A percentile compares a stretch with the other conserved stretches of the same genome.
Evolutionary conservation across 2,888 invertebrate genomes (phyloP).

Genomic region (Tiliacea citrago): DNA sequence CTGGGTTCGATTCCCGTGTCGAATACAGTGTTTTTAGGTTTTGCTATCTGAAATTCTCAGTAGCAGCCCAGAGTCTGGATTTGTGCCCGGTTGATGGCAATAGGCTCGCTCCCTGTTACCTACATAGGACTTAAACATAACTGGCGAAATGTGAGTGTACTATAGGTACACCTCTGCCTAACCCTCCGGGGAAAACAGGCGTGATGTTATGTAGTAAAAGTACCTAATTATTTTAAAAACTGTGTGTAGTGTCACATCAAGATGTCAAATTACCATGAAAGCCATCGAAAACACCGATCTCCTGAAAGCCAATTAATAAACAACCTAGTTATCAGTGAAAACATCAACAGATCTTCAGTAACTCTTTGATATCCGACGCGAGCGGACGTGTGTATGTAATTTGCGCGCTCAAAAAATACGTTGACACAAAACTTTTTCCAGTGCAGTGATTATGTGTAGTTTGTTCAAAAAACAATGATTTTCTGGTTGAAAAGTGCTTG

Average conservation of each 20-base stretch:
- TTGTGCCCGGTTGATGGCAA: no score
- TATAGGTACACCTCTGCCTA: no score
- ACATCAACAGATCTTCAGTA: constrained; percentile 46
- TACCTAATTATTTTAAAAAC: neutral
- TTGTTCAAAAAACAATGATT: constrained; percentile 18
- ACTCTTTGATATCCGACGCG: constrained; percentile 21
- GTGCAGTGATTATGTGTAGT: constrained; percentile 35
- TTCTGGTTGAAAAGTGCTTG: neutral
- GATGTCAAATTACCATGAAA: constrained; percentile 16
- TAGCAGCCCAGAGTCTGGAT: no score
- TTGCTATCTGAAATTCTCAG: no score
- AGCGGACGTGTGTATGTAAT: constrained; percentile 20
- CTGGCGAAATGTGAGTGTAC: no score
- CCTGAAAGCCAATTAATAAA: constrained; percentile 25
- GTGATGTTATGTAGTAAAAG: neutral
- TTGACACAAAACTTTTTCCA: constrained; percentile 27
- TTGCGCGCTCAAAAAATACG: constrained; percentile 31
- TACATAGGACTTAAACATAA: no score
- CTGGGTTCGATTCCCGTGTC: no score
- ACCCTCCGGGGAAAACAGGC: no score
- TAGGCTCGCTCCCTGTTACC: no score
- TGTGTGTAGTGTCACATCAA: neutral
- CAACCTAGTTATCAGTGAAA: constrained; percentile 52
- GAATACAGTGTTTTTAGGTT: no score
- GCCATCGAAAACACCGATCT: neutral